Percentiles rank a stretch among this genome's conserved stretches.
These are phyloP conservation scores for Tigriopus californicus DNA, from an alignment of 2,888 invertebrate genomes.

Conservation along the genomic window DNA sequence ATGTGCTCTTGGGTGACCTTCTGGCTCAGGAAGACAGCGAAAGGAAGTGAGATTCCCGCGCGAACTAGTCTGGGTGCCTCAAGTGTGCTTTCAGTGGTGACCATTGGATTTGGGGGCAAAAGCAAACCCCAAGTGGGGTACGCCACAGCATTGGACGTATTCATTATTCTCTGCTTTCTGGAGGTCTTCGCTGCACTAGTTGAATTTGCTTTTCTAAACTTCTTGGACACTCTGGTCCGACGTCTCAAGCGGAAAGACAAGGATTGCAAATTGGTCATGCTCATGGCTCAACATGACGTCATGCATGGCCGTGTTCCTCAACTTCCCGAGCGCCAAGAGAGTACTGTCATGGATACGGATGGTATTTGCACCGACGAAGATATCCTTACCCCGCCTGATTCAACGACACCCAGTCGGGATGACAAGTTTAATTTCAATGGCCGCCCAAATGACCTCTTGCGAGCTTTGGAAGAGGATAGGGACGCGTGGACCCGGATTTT, in stretches of 20 bases:
- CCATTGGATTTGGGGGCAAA: constrained; percentile 40
- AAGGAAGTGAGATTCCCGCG: constrained; percentile 13
- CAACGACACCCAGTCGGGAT: too few relatives aligned
- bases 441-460: too few relatives aligned
- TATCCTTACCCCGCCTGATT: too few relatives aligned
- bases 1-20: constrained; percentile 43
- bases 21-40: constrained; percentile 33
- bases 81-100: constrained; percentile 42
- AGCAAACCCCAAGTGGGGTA: constrained; percentile 36
- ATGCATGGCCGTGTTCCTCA: too few relatives aligned
- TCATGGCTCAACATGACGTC: too few relatives aligned
- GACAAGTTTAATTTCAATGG: too few relatives aligned
- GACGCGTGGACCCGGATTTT: too few relatives aligned
- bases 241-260: constrained; percentile 18
- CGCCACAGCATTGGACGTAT: constrained; percentile 41
- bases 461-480: too few relatives aligned
- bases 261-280: not conserved
- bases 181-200: constrained; percentile 41
- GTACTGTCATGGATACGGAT: too few relatives aligned
- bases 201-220: constrained; percentile 42
- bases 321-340: too few relatives aligned
- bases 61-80: constrained; percentile 33
- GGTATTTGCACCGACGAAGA: too few relatives aligned
- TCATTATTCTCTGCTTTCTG: constrained; percentile 39
- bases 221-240: constrained; percentile 33